Conservation (phyloP, 2,113 vertebrate species). For the Orycteropus afer region DNA sequence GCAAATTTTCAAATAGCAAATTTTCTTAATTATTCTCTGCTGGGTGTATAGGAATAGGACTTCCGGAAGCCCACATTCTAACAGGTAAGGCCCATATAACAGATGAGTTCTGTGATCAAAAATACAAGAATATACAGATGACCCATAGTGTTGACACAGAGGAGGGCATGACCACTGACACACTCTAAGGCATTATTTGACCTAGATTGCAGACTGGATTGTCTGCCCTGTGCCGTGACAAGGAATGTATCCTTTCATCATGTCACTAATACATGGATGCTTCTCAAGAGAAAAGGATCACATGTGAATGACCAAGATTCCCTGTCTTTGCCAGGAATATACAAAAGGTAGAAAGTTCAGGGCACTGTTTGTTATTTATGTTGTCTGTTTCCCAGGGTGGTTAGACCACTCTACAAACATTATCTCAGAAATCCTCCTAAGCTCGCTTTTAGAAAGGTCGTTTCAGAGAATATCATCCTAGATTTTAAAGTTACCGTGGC, state of each 20-base stretch:
- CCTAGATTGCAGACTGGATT: not conserved
- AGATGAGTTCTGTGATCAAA: not conserved
- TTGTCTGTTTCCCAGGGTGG: constrained; percentile 11
- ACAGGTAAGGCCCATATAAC: too few species aligned
- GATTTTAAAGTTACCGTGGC: constrained; percentile 54
- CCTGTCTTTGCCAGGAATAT: constrained; percentile 34
- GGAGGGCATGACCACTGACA: not conserved
- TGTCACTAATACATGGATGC: not conserved
- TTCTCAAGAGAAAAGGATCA: not conserved
- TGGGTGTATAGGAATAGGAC: not conserved
- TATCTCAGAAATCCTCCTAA: constrained; percentile 47
- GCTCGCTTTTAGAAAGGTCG: constrained; percentile 57
- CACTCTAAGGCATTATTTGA: not conserved
- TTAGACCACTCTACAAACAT: constrained; percentile 36
- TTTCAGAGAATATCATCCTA: constrained; percentile 52
- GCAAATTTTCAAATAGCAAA: not conserved
- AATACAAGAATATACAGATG: not conserved
- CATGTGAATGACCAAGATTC: not conserved
- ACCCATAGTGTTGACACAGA: not conserved
- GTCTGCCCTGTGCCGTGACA: not conserved
- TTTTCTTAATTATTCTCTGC: not conserved
- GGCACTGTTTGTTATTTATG: constrained; percentile 10
- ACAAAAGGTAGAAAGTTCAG: constrained; percentile 35
- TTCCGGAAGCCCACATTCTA: not conserved
- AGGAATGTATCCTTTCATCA: not conserved